Conservation (phyloP, 1,140 invertebrate genomes). For the Leptinotarsa undecemlineata region DNA sequence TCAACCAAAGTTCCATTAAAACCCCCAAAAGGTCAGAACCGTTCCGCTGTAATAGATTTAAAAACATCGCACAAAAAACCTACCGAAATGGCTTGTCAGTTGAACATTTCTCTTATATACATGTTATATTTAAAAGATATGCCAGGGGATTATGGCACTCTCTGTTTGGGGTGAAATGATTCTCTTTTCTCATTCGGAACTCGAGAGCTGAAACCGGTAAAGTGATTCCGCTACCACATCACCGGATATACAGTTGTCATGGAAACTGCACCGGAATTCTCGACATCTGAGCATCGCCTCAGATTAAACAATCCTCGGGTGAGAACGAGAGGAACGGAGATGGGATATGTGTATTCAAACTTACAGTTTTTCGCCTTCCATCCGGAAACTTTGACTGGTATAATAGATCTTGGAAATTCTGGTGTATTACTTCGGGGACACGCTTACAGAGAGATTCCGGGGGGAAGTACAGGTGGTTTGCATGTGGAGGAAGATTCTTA, state of each 20-base stretch:
- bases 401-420: slow-evolving; percentile 4
- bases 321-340: slow-evolving; percentile 26
- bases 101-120: not conserved
- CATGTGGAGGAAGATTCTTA: no score
- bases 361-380: slow-evolving; percentile 15
- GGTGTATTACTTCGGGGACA: not conserved
- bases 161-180: slow-evolving; percentile 23
- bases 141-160: slow-evolving; percentile 13
- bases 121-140: slow-evolving; percentile 16
- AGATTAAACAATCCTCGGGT: slow-evolving; percentile 39
- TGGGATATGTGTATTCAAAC: slow-evolving; percentile 22
- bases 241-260: slow-evolving; percentile 42
- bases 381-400: slow-evolving; percentile 4
- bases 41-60: not conserved
- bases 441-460: slow-evolving; percentile 1
- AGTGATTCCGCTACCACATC: slow-evolving; percentile 43
- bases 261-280: slow-evolving; percentile 42
- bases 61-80: slow-evolving; percentile 6
- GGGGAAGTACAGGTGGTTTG: no score
- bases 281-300: slow-evolving; percentile 43
- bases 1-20: not conserved
- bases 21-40: not conserved
- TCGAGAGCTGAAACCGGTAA: slow-evolving; percentile 33
- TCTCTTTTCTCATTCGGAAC: slow-evolving; percentile 26
- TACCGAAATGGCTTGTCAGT: slow-evolving; percentile 7